These are phyloP conservation scores for Cryptosula pallasiana DNA, from an alignment of 2,888 invertebrate species.

Conservation along the genomic window DNA sequence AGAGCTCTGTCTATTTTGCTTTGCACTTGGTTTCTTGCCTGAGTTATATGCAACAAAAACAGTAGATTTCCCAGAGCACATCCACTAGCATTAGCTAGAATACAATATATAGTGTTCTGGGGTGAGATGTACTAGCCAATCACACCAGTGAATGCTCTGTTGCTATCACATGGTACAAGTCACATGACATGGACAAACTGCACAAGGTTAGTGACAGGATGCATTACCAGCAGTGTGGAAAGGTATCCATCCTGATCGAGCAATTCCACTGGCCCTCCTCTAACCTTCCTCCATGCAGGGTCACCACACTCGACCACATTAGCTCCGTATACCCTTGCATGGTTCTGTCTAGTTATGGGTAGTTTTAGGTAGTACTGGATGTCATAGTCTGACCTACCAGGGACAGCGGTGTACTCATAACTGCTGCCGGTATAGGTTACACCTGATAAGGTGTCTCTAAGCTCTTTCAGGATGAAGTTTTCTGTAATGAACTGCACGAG, in stretches of 20 bases:
- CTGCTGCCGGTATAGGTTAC: background rate
- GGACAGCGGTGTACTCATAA: background rate
- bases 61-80: no score
- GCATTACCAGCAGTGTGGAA: background rate
- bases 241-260: background rate
- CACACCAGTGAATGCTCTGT: no score
- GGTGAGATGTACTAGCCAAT: no score
- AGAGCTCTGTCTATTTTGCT: constrained; percentile 10
- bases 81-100: no score
- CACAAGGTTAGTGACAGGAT: no score
- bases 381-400: background rate
- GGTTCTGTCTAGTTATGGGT: background rate
- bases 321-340: background rate
- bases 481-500: background rate
- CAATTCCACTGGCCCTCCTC: background rate
- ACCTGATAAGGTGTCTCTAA: background rate
- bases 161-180: no score
- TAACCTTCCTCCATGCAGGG: background rate
- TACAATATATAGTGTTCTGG: no score
- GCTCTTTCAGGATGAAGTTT: background rate
- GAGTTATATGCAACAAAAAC: background rate
- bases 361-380: background rate
- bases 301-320: background rate
- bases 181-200: no score
- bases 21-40: background rate